Percentiles rank a stretch among this genome's conserved stretches.
Conservation (phyloP, 1,140 invertebrate species). For the Micrasema minimum region DNA sequence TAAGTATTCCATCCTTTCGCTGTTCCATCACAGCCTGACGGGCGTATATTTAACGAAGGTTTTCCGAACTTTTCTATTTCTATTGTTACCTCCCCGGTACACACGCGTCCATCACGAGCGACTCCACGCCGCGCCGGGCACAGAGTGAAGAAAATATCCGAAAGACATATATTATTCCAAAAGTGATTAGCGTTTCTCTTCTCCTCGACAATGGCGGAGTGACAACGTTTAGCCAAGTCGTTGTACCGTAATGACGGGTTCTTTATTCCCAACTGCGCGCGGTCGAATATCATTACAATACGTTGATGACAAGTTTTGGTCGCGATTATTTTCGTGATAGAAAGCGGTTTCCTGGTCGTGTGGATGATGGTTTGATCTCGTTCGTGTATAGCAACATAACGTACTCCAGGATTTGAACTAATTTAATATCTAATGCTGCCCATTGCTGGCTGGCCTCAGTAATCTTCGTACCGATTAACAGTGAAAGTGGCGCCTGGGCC, state of each 20-base stretch:
- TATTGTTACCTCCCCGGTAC: slow-evolving; percentile 15
- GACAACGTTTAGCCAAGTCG: slow-evolving; percentile 32
- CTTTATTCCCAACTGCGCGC: slow-evolving; percentile 23
- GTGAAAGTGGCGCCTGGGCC: background rate
- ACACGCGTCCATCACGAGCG: background rate
- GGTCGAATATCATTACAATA: slow-evolving; percentile 23
- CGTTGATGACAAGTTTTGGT: slow-evolving; percentile 25
- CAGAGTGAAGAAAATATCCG: slow-evolving; percentile 20
- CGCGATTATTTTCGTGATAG: slow-evolving; percentile 21
- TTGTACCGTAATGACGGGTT: slow-evolving; percentile 31
- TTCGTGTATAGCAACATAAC: background rate
- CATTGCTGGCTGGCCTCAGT: background rate
- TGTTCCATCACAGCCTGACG: background rate
- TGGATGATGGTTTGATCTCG: too few species aligned
- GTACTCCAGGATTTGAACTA: background rate
- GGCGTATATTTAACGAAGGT: slow-evolving; percentile 8
- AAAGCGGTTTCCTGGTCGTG: slow-evolving; percentile 15
- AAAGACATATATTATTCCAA: slow-evolving; percentile 24
- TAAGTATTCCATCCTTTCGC: slow-evolving; percentile 3
- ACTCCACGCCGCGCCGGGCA: background rate
- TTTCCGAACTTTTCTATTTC: slow-evolving; percentile 24
- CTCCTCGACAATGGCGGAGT: slow-evolving; percentile 27
- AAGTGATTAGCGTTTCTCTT: slow-evolving; percentile 34
- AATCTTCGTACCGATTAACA: background rate
- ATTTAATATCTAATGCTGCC: too few species aligned